Evolutionary conservation across 2,888 invertebrate genomes (phyloP), one percentile per base, ranked within the genome.

Genomic region (Lasioglossum oenotherae): DNA sequence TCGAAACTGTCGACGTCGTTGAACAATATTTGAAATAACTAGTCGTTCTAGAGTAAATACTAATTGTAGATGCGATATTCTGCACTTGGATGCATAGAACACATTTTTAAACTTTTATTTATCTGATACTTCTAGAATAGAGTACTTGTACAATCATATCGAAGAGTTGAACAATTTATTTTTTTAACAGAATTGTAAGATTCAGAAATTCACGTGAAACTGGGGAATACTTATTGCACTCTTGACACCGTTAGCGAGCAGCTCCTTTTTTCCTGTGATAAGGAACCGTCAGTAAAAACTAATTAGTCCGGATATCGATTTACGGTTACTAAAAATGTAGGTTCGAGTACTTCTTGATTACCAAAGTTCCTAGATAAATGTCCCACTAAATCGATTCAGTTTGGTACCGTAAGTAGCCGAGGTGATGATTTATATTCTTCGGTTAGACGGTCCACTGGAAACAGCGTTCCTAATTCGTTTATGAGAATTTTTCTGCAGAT

Each of bases 321-420:
- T 67, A 67, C 67, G 67, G 67, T 67, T 67, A 31, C 67, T 35
- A 67, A 67, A 67, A 67, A 67, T 67, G 16, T 67, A 67, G 67
- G 31, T 67, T 67, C 67, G 19, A 67, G 67, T 67, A 31, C 67
- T 67, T 35, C 67, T 67, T 67, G 31, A 67, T 67, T 67, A 67
- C 67, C 67, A 35, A 67, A 67, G 67, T 67, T 67, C 67, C 19
- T 67, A 35, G 35, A 67, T 67, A 67, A 67, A 35, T 67, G 31
- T 67, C 67, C 67, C 35, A 19, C 31, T 67, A 67, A 67, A 67
- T 67, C 67, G 67, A 67, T 67, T 67, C 67, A 35, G 35, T 67
- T 67, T 31, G 67, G 67, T 35, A 67, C 31, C 67, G 31, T 67
- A 67, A 67, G 67, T 35, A 67, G 67, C 35, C 19, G 35, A 8